Evolutionary conservation across 1,140 invertebrate species (phyloP).

Genomic region (Anthonomus grandis): DNA sequence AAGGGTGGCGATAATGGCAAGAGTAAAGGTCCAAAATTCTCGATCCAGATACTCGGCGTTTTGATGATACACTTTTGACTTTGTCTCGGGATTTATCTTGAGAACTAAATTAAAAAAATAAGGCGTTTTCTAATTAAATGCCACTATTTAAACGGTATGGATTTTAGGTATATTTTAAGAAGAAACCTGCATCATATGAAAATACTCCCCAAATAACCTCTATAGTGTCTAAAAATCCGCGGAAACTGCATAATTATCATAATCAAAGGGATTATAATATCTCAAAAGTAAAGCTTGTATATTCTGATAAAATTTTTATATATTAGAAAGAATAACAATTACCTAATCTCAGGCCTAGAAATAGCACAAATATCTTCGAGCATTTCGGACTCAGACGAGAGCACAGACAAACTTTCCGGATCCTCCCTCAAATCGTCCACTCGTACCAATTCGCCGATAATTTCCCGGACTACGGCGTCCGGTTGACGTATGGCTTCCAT

Average conservation of each 20-base stretch:
- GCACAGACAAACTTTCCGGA: background rate
- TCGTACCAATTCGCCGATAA: conserved; percentile 17
- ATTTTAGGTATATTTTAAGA: too few relatives aligned
- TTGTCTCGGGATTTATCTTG: conserved; percentile 7
- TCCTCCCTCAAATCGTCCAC: conserved; percentile 9
- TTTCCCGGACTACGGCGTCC: conserved; percentile 16
- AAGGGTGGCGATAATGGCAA: conserved; percentile 37
- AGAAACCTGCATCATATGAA: too few relatives aligned
- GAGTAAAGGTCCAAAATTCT: conserved; percentile 4
- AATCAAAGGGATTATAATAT: too few relatives aligned
- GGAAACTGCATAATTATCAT: too few relatives aligned
- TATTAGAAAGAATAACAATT: too few relatives aligned
- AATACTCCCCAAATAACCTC: too few relatives aligned
- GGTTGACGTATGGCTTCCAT: conserved; percentile 24
- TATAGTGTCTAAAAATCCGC: too few relatives aligned
- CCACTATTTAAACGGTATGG: too few relatives aligned
- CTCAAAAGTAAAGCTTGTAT: too few relatives aligned
- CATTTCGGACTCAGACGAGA: background rate
- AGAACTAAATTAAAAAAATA: too few relatives aligned
- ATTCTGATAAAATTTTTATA: too few relatives aligned
- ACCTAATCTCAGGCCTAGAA: background rate
- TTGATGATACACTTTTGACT: background rate
- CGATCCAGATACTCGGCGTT: conserved; percentile 1
- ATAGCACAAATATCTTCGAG: conserved; percentile 11
- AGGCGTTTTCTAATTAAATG: too few relatives aligned